A percentile compares a stretch with the other conserved stretches of the same genome.
phyloP scores from a whole-genome alignment of 2,888 invertebrate species.

The Aphrophora alni region DNA sequence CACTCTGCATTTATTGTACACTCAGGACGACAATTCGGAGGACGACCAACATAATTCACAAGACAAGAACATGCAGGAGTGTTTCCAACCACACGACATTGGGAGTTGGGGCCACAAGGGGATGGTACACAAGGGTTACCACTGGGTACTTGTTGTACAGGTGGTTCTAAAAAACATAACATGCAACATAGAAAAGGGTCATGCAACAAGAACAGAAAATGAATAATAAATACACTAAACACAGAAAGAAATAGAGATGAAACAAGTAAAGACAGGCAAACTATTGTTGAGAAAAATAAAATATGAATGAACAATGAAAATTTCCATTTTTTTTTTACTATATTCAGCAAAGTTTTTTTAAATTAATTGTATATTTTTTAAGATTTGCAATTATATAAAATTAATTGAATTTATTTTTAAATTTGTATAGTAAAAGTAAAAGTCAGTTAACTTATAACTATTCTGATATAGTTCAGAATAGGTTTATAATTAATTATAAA shows the following conservation, averaged over 20 bases:
- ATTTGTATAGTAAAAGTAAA: no score
- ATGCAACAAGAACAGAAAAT: not conserved
- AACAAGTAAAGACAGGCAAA: not conserved
- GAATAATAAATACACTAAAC: not conserved
- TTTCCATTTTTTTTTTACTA: no score
- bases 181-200: constrained; percentile 28
- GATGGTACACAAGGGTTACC: constrained; percentile 79
- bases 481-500: no score
- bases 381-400: no score
- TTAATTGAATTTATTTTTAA: no score
- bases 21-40: constrained; percentile 71
- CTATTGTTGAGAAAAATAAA: no score
- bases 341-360: no score
- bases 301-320: no score
- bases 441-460: no score
- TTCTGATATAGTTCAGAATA: no score
- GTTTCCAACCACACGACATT: constrained; percentile 62
- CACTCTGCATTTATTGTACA: constrained; percentile 66
- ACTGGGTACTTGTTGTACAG: constrained; percentile 53
- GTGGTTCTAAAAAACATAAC: constrained; percentile 22
- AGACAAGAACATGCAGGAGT: constrained; percentile 64
- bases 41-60: constrained; percentile 65
- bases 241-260: not conserved
- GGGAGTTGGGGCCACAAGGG: constrained; percentile 66
- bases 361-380: no score